Evolutionary conservation across 2,888 invertebrate species (phyloP).

Genomic region (Scotopteryx bipunctaria): DNA sequence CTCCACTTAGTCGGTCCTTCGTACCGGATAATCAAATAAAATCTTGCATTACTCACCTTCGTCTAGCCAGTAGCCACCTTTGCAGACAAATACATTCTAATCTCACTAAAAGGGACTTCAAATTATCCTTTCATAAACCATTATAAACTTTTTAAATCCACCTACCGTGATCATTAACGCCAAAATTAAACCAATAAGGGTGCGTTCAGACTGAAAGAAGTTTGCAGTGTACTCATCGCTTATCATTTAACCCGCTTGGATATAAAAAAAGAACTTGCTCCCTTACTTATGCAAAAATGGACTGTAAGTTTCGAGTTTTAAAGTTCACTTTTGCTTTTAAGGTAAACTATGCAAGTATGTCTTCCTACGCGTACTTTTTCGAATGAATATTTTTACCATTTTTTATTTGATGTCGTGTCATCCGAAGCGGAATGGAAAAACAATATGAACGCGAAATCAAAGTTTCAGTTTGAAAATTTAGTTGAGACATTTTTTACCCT

Average conservation of each 20-base stretch:
- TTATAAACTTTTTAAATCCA: constrained; percentile 14
- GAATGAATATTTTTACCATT: constrained; percentile 57
- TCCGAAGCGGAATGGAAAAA: constrained; percentile 29
- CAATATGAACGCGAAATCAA: constrained; percentile 24
- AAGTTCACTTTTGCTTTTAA: constrained; percentile 3
- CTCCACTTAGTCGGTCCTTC: constrained; percentile 1
- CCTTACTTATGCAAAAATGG: constrained; percentile 7
- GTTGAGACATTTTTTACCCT: constrained; percentile 7
- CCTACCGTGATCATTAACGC: constrained; percentile 22
- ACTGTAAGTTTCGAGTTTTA: background rate
- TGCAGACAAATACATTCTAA: background rate
- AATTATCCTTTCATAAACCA: too few species aligned
- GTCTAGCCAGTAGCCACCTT: background rate
- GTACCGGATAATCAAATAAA: constrained; percentile 1
- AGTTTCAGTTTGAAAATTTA: constrained; percentile 8
- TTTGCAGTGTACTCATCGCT: constrained; percentile 38
- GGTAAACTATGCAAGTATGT: background rate
- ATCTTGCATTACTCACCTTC: background rate
- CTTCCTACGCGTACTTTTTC: constrained; percentile 44
- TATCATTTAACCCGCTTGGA: constrained; percentile 43
- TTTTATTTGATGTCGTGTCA: constrained; percentile 45
- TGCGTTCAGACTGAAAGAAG: constrained; percentile 25
- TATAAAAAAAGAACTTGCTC: constrained; percentile 9
- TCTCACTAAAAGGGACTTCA: background rate
- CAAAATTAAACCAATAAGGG: constrained; percentile 39